Base-by-base conservation (phyloP, 2,113 vertebrate species). In the Boleophthalmus pectinirostris region DNA sequence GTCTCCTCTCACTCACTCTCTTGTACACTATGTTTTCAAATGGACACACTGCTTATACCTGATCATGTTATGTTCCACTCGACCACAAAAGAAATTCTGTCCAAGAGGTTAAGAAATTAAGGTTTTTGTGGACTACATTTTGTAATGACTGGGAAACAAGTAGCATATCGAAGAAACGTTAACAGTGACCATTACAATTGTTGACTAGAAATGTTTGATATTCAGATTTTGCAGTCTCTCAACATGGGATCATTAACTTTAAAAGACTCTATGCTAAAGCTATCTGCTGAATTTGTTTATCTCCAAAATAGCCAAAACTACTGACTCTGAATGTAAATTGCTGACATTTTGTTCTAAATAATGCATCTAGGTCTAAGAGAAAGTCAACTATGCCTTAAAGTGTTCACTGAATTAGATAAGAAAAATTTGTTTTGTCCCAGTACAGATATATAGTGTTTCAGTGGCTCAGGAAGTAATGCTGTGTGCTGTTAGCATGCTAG, bases 51-150 rank as follows among this genome's bases (percentile, higher is more conserved):
- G 57, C 60, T 74, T 51, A 18, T 43, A 35, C 49, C 9, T 64
- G 33, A 54, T 16, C 29, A 72, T 78, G 66, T 25, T 54, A 75
- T 46, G 15, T 77, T 72, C 70, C 74, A 66, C 65, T 43, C 5
- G 43, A 21, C 56, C 29, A 63, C 58, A 53, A 67, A 73, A 75
- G 47, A 77, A 77, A 84, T 65, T 20, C 49, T 58, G 57, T 66
- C 12, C 33, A 60, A 66, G 68, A 65, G 1, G 69, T 73, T 68
- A 69, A 8, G 16, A 1, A 56, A 45, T 20, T 24, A n/a, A 14
- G 18, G 57, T 60, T 73, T 57, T 35, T 25, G 7, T 43, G 29
- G 60, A 54, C 5, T 46, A 61, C 43, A 13, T 33, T 21, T 60
- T 35, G 25, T 33, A 16, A 61, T 9, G 25, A 33, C 58, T 9